Percentiles rank a stretch among this genome's conserved stretches.
phyloP scores from a whole-genome alignment of 2,113 vertebrate genomes.

The Ellobius talpinus region DNA sequence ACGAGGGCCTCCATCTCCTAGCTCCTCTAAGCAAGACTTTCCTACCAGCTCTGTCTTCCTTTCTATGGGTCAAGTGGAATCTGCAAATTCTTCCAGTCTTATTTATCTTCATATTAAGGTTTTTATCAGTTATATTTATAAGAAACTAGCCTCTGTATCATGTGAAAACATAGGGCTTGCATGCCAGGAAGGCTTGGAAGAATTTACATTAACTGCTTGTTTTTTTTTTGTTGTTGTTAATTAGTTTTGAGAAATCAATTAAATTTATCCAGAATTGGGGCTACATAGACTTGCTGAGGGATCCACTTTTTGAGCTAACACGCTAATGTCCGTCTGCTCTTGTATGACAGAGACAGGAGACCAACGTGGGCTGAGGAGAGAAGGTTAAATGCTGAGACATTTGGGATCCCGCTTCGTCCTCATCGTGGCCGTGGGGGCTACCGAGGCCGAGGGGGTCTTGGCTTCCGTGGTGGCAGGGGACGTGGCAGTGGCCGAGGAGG shows the following conservation, averaged over 20 bases:
- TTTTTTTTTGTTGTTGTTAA: not conserved
- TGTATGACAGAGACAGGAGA: constrained; percentile 92
- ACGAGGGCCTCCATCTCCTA: not conserved
- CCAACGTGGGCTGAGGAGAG: constrained; percentile 98
- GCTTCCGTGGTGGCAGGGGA: constrained; percentile 93
- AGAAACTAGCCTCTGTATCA: not conserved
- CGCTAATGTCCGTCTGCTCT: not conserved
- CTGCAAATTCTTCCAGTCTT: not conserved
- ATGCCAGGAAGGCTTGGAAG: not conserved
- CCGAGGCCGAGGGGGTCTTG: constrained; percentile 92
- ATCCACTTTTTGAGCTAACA: constrained; percentile 1
- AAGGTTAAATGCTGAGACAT: constrained; percentile 96
- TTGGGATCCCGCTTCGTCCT: constrained; percentile 95
- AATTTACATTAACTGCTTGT: not conserved
- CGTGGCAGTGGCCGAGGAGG: constrained; percentile 91
- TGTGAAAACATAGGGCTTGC: not conserved
- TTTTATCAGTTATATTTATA: constrained; percentile 15
- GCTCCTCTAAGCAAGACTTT: not conserved
- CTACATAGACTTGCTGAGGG: not conserved
- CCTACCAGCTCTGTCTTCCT: not conserved
- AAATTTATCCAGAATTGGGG: constrained; percentile 22
- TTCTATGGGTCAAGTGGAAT: not conserved
- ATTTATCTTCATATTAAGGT: too few species aligned
- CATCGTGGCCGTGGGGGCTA: constrained; percentile 93
- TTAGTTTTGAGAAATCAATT: not conserved